phyloP scores from a whole-genome alignment of 2,797 vertebrate species.

The Clarias laeviceps region DNA sequence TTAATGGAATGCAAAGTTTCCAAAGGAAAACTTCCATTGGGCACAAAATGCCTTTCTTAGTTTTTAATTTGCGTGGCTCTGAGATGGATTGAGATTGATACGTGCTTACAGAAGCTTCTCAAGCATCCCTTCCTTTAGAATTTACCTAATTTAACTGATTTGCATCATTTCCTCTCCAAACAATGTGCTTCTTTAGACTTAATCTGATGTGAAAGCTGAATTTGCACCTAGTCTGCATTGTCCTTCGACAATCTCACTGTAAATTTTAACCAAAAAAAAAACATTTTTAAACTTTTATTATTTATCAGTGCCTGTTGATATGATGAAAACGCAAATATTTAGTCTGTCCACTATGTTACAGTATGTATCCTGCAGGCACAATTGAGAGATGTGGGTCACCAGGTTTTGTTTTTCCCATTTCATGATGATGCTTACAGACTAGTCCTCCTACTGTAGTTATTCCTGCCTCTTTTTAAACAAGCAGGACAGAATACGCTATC shows the following conservation, averaged over 20 bases:
- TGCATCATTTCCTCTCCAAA: conserved; percentile 71
- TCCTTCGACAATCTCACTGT: conserved; percentile 15
- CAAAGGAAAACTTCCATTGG: conserved; percentile 79
- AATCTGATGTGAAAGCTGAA: conserved; percentile 51
- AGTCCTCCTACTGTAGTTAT: no score
- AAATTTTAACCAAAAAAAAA: conserved; percentile 4
- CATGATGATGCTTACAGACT: no score
- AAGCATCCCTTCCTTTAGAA: conserved; percentile 62
- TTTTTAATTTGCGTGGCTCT: conserved; percentile 68
- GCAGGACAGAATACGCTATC: no score
- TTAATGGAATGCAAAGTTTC: conserved; percentile 78
- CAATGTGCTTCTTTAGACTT: conserved; percentile 67
- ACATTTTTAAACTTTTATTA: neutral
- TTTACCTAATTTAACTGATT: conserved; percentile 67
- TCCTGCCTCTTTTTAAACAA: no score
- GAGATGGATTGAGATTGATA: conserved; percentile 77
- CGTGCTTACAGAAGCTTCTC: conserved; percentile 65
- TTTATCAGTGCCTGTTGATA: neutral
- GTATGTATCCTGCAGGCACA: no score
- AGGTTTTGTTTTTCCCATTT: no score
- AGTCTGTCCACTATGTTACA: neutral
- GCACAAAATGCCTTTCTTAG: conserved; percentile 74
- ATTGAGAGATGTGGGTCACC: no score
- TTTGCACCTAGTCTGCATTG: conserved; percentile 29
- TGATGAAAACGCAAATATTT: neutral